phyloP scores from a whole-genome alignment of 1,140 invertebrate species.

The Tetraneura akinire region DNA sequence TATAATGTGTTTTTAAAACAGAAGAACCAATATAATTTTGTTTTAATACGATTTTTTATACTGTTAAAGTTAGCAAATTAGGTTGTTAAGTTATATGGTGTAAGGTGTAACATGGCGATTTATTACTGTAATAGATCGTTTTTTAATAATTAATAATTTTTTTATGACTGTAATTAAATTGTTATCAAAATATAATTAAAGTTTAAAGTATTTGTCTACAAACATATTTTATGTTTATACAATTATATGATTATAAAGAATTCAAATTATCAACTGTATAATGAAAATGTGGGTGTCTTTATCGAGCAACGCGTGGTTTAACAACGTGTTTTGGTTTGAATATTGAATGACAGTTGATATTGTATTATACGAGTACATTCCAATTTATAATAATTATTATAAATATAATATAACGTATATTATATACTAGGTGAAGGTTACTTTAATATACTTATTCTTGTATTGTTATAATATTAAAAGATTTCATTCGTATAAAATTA shows the following conservation, averaged over 20 bases:
- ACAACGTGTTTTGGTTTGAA: not conserved
- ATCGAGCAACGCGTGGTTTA: not conserved
- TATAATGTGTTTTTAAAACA: too few relatives aligned
- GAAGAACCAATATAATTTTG: too few relatives aligned
- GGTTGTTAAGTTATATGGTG: too few relatives aligned
- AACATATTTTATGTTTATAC: not conserved
- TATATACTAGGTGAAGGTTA: not conserved
- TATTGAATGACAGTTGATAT: not conserved
- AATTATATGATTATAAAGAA: too few relatives aligned
- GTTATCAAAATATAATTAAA: too few relatives aligned
- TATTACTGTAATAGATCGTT: too few relatives aligned
- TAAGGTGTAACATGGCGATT: too few relatives aligned
- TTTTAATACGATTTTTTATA: too few relatives aligned
- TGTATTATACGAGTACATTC: not conserved
- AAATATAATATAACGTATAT: not conserved
- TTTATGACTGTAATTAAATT: too few relatives aligned
- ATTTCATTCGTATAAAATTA: not conserved
- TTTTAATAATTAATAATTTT: too few relatives aligned
- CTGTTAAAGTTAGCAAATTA: too few relatives aligned
- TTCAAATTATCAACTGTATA: not conserved
- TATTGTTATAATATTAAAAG: not conserved
- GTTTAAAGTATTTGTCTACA: not conserved
- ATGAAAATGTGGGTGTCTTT: not conserved
- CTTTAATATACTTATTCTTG: too few relatives aligned
- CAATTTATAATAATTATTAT: not conserved